Percentiles rank a stretch among this genome's conserved stretches.
Conservation (phyloP, 2,113 vertebrate species). For the Dinomys branickii region DNA sequence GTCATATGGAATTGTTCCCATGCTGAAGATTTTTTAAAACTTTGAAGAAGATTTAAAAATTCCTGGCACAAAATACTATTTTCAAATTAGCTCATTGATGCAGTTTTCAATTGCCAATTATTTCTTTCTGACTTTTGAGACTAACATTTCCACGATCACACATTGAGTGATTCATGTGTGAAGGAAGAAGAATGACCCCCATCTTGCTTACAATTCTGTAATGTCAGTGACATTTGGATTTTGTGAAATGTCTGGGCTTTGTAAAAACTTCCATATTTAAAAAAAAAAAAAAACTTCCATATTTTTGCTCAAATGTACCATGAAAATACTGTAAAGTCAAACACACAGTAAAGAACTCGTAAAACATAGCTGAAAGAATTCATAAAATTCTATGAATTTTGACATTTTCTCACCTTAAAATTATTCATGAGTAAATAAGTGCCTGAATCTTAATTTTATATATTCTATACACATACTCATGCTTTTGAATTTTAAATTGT, state of each 20-base stretch:
- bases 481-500: not conserved
- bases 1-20: not conserved
- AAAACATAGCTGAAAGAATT: not conserved
- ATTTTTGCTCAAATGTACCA: not conserved
- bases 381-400: not conserved
- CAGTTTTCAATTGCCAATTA: not conserved
- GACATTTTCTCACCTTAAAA: not conserved
- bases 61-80: not conserved
- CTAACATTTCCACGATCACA: not conserved
- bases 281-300: not conserved
- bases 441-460: not conserved
- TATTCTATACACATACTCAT: too few relatives aligned
- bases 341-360: not conserved
- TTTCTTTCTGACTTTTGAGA: not conserved
- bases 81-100: not conserved
- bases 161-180: not conserved
- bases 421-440: not conserved
- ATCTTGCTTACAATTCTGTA: not conserved
- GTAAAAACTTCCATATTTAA: not conserved
- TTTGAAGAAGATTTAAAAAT: not conserved
- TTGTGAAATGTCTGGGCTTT: not conserved
- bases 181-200: not conserved
- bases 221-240: not conserved
- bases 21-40: not conserved
- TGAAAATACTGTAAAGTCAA: not conserved